Evolutionary conservation across 2,888 invertebrate genomes (phyloP).

Genomic region (Thecophora atra): DNA sequence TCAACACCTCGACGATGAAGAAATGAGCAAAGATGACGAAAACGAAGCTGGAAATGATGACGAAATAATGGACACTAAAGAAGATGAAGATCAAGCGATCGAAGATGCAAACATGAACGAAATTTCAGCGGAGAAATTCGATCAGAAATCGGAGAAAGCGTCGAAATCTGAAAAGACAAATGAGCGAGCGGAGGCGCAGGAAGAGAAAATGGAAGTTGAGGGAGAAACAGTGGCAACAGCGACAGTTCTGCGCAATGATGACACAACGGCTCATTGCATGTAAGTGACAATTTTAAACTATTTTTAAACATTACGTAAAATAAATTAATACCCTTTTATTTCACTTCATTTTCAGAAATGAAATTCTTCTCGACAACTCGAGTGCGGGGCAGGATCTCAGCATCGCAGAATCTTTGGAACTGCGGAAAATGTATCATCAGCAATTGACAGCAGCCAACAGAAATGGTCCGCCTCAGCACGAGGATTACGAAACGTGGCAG

Average conservation of each 20-base stretch:
- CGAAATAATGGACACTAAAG: conserved; percentile 63
- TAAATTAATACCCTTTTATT: not conserved
- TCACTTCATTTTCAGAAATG: conserved; percentile 49
- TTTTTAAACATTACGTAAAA: conserved; percentile 13
- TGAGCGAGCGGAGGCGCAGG: conserved; percentile 65
- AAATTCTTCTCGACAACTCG: conserved; percentile 58
- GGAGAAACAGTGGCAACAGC: conserved; percentile 78
- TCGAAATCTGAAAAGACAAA: conserved; percentile 65
- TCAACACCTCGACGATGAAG: conserved; percentile 72
- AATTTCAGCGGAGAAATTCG: conserved; percentile 68
- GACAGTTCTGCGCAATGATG: conserved; percentile 74
- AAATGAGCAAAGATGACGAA: conserved; percentile 70
- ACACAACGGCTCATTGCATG: conserved; percentile 82
- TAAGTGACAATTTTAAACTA: conserved; percentile 56
- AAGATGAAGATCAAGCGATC: conserved; percentile 62
- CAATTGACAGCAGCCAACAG: conserved; percentile 55
- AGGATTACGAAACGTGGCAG: conserved; percentile 63
- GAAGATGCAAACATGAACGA: conserved; percentile 52
- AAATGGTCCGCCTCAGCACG: conserved; percentile 56
- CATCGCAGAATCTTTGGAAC: conserved; percentile 55
- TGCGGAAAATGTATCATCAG: conserved; percentile 60
- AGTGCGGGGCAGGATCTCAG: conserved; percentile 55
- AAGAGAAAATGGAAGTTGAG: conserved; percentile 73
- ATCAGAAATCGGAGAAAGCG: conserved; percentile 60
- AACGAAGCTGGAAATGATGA: conserved; percentile 67